Percentiles rank a stretch among this genome's conserved stretches.
Evolutionary conservation across 2,888 invertebrate species (phyloP).

Genomic region (Dasysyrphus tricinctus): DNA sequence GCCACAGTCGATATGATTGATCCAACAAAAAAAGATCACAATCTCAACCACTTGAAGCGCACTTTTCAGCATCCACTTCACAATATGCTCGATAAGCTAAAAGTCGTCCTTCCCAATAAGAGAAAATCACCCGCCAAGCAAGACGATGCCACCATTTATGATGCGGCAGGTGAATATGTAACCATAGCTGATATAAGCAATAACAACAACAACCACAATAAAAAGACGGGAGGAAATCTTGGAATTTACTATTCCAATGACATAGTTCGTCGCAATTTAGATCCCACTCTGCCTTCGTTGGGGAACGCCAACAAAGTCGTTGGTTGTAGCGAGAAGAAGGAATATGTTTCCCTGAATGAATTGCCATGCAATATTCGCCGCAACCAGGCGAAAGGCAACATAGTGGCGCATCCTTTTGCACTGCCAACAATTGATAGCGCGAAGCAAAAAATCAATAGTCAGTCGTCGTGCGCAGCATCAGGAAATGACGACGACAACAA

Average conservation of each 20-base stretch:
- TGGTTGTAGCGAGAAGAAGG: constrained; percentile 79
- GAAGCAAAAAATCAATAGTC: constrained; percentile 69
- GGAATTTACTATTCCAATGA: constrained; percentile 88
- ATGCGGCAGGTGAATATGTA: constrained; percentile 89
- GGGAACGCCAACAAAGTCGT: constrained; percentile 83
- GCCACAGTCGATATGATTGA: constrained; percentile 74
- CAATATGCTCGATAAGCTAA: constrained; percentile 89
- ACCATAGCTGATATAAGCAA: constrained; percentile 93
- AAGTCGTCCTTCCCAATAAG: constrained; percentile 86
- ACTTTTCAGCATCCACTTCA: constrained; percentile 87
- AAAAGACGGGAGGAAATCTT: constrained; percentile 78
- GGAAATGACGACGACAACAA: constrained; percentile 69
- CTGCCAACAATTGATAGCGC: constrained; percentile 65
- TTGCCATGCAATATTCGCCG: constrained; percentile 85
- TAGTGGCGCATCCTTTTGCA: constrained; percentile 69
- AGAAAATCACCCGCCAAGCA: constrained; percentile 85
- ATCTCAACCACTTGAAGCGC: constrained; percentile 81
- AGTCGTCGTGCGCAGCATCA: constrained; percentile 77
- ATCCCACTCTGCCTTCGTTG: constrained; percentile 85
- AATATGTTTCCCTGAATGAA: constrained; percentile 92
- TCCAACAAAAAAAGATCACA: constrained; percentile 80
- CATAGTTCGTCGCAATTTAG: constrained; percentile 87
- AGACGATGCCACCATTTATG: constrained; percentile 82
- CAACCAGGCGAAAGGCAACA: constrained; percentile 71
- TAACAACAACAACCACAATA: constrained; percentile 85